Base-by-base conservation (phyloP, 2,113 vertebrate genomes). In the Dolichallabes microphthalmus region DNA sequence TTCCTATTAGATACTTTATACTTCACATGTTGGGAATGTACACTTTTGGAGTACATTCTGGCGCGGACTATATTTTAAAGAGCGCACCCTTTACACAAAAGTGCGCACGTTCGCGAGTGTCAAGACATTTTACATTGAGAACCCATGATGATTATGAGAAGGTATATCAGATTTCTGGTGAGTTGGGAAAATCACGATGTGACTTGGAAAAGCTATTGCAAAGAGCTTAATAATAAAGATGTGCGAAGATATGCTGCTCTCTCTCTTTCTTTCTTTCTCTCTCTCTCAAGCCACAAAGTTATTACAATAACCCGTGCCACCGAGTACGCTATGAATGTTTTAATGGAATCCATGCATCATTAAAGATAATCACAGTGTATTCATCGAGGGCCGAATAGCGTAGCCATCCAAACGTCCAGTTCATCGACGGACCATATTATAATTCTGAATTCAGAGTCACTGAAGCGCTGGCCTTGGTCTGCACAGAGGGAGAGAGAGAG, bases 331-430 rank as follows among this genome's bases (percentile, higher is more conserved):
- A 73, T 77, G 82, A 88, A 74, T 80, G 71, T 79, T 82, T 87
- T 89, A 87, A 88, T 89, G 79, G 68, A 80, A 88, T 88, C 78
- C 89, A 88, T 63, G 85, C 87, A 61, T 80, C 87, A 89, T 89
- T 89, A 85, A 84, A 85, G 85, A 86, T 87, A 82, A 87, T 88
- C 82, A 80, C 80, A 69, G 73, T 87, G 77, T 84, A 82, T 86
- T 87, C 83, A 80, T 87, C 73, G 60, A 39, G 30, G 50, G 82
- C 50, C 77, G 68, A 83, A 84, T 66, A 39, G 30, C 83, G 66
- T 3, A 55, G 45, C 81, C 80, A 64, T 73, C 60, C 45, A 60
- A 83, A 57, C 55, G 58, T 75, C 82, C 55, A 81, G 74, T 87
- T 84, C 50, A 66, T 64, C 20, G 32, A 75, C 63, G 19, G 66